These are phyloP conservation scores for Mycalesis mineus DNA, from an alignment of 2,888 invertebrate genomes.

Conservation along the genomic window DNA sequence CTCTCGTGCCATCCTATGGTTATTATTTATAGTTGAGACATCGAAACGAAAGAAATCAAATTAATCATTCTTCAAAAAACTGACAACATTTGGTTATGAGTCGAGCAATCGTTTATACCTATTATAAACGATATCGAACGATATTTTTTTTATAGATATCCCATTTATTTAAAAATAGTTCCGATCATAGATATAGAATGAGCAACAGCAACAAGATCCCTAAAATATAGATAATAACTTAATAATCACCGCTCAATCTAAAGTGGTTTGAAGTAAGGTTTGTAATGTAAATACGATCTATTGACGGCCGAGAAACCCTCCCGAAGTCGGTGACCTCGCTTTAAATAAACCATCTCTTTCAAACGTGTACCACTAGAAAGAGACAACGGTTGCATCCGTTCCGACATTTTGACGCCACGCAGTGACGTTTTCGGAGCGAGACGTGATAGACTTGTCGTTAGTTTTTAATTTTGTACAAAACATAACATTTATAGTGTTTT, in stretches of 20 bases:
- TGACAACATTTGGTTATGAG: no score
- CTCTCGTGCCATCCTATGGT: no score
- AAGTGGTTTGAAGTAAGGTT: no score
- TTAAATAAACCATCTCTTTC: slow-evolving; percentile 17
- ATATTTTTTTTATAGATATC: no score
- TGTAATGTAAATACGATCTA: slow-evolving; percentile 11
- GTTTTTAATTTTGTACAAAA: neutral
- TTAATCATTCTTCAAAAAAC: no score
- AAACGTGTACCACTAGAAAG: slow-evolving; percentile 4
- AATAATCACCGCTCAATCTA: slow-evolving; percentile 1
- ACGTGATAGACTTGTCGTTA: slow-evolving; percentile 44
- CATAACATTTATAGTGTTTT: slow-evolving; percentile 9
- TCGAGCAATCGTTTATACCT: no score
- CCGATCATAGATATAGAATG: neutral
- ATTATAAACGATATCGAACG: no score
- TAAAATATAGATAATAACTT: neutral
- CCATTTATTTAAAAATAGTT: neutral
- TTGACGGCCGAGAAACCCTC: slow-evolving; percentile 20
- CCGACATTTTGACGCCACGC: slow-evolving; percentile 46
- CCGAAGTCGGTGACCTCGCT: slow-evolving; percentile 55
- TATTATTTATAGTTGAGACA: no score
- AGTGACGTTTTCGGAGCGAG: slow-evolving; percentile 50
- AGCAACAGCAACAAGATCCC: neutral
- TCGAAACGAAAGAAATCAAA: no score
- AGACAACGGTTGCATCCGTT: slow-evolving; percentile 41